Evolutionary conservation across 2,888 invertebrate species (phyloP), one percentile per base, ranked within the genome.

Genomic region (Cheilosia vulpina): DNA sequence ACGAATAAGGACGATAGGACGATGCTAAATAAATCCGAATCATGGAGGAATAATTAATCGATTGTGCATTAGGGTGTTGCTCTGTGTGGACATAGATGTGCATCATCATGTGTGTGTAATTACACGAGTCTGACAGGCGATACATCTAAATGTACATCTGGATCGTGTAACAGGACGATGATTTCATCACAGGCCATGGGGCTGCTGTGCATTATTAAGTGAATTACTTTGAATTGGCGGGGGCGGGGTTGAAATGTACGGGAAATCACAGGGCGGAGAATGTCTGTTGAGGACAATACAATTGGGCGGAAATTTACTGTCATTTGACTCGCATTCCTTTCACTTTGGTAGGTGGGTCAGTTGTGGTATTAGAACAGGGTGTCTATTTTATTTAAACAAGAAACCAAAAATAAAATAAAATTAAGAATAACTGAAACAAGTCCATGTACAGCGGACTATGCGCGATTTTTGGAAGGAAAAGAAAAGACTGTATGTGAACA

Each of bases 41-140:
- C 60, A 77, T 38, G 77, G 60, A 77, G 52, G 73, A 73, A 80
- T 73, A 80, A 80, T 80, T 73, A 80, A 80, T 80, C 73, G 73
- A 45, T 66, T 66, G 31, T 60, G 57, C 17, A 24, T 43, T 11
- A 43, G 60, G 21, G 52, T 15, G 24, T 52, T 13, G 4, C 21
- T 24, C 15, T 31, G 31, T 31, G 31, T 31, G 27, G 27, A 31
- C 31, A 31, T 9, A 31, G 31, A 24, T 52, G 21, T 52, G 21
- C 15, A 24, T 24, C 15, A 24, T 21, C 21, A 27, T 60, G 24
- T 47, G 41, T 45, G 27, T 80, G 7, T 69, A n/a, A 57, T 57
- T 69, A 50, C 69, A 69, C 24, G 58, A 69, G 57, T 69, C 58
- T 69, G 58, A 47, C 58, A 47, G 58, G 57, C 38, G 57, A 58